A percentile compares a stretch with the other conserved stretches of the same genome.
phyloP scores from a whole-genome alignment of 2,888 invertebrate species.

The Geophilus truncorum region DNA sequence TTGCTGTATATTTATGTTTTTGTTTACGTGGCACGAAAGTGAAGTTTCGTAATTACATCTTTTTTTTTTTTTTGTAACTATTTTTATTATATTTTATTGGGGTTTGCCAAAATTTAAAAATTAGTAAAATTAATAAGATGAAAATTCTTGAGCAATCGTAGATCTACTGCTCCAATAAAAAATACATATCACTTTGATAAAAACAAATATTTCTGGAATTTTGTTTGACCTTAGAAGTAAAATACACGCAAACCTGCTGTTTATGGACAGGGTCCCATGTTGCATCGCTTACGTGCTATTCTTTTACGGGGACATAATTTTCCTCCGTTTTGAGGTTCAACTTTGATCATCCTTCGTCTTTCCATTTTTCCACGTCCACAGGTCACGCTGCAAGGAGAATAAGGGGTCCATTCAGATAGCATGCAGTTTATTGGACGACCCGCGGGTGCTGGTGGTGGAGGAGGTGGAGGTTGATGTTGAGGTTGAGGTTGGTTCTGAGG shows the following conservation, averaged over 20 bases:
- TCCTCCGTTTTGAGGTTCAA: conserved; percentile 61
- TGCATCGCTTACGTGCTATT: conserved; percentile 58
- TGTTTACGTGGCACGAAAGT: too few species aligned
- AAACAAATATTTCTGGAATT: not conserved
- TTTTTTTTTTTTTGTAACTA: too few species aligned
- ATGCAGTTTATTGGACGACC: conserved; percentile 48
- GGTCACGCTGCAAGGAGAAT: conserved; percentile 72
- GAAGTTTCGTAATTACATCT: too few species aligned
- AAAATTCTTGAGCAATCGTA: not conserved
- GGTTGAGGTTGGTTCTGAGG: not conserved
- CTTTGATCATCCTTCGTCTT: conserved; percentile 60
- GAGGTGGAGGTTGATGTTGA: not conserved
- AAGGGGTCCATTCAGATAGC: conserved; percentile 73
- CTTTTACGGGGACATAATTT: conserved; percentile 60
- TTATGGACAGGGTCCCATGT: conserved; percentile 45
- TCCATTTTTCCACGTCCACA: conserved; percentile 71
- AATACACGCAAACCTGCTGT: not conserved
- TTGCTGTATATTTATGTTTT: too few species aligned
- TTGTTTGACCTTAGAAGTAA: conserved; percentile 30
- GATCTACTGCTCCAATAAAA: not conserved
- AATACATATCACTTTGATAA: not conserved
- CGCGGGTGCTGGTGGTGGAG: not conserved
- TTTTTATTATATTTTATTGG: too few species aligned
- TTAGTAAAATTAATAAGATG: not conserved
- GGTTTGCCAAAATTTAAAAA: too few species aligned